These are phyloP conservation scores for Corythornis vintsioides DNA, from an alignment of 2,113 vertebrate species.

Conservation along the genomic window DNA sequence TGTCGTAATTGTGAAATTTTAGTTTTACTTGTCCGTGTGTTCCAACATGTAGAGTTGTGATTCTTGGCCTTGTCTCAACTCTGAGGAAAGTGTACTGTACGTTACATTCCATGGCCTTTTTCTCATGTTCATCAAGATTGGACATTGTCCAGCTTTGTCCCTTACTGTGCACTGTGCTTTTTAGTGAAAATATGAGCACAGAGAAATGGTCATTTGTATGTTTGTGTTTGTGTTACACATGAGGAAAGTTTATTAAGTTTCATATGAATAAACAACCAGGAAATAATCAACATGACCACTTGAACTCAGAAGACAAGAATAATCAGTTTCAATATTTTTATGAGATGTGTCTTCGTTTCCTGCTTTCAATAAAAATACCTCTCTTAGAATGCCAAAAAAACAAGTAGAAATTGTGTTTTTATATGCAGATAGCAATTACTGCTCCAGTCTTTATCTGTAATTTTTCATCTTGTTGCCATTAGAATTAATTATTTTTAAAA, in stretches of 20 bases:
- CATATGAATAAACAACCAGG: not conserved
- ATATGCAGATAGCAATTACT: not conserved
- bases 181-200: not conserved
- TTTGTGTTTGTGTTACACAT: not conserved
- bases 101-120: fast-evolving
- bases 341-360: not conserved
- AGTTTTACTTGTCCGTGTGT: not conserved
- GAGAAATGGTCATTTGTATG: not conserved
- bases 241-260: not conserved
- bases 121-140: not conserved
- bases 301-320: not conserved
- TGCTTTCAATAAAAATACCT: not conserved
- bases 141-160: not conserved
- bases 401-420: not conserved
- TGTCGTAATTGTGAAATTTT: not conserved
- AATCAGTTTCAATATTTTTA: not conserved
- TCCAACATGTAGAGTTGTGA: not conserved
- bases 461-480: not conserved
- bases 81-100: not conserved
- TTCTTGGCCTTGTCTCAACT: not conserved
- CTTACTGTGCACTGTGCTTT: not conserved
- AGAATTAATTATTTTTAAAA: conserved; percentile 7
- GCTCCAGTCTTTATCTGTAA: not conserved
- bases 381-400: not conserved
- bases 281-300: not conserved